phyloP scores from a whole-genome alignment of 2,888 invertebrate species.

The Ormyrus nitidulus region DNA sequence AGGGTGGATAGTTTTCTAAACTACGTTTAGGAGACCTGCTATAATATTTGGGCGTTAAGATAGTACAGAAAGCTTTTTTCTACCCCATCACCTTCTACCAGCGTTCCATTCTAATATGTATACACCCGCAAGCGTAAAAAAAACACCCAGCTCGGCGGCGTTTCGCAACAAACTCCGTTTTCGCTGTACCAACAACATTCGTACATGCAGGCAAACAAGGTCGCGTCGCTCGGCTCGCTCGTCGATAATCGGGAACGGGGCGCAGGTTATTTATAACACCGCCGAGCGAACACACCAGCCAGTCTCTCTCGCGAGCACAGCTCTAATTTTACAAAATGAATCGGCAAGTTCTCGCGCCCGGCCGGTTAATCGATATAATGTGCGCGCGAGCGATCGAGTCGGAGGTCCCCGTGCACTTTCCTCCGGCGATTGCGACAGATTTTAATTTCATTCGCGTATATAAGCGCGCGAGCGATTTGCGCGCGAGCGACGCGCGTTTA shows the following conservation, averaged over 20 bases:
- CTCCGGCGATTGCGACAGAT: constrained; percentile 34
- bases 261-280: constrained; percentile 33
- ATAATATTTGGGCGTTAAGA: no score
- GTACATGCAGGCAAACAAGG: constrained; percentile 22
- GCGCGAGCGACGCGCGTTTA: background rate
- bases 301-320: background rate
- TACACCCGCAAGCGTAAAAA: no score
- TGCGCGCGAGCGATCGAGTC: background rate
- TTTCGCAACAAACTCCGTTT: no score
- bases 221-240: background rate
- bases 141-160: no score
- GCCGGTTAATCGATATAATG: constrained; percentile 42
- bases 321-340: constrained; percentile 51
- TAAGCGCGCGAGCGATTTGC: no score
- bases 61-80: no score
- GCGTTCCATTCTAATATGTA: no score
- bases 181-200: no score
- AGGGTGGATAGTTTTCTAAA: no score
- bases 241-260: constrained; percentile 36
- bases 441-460: constrained; percentile 18
- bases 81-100: no score
- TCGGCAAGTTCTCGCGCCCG: constrained; percentile 40
- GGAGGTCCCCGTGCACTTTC: background rate
- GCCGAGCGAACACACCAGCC: background rate
- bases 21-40: no score